Evolutionary conservation across 2,113 vertebrate genomes (phyloP).

Genomic region (Perognathus longimembris): DNA sequence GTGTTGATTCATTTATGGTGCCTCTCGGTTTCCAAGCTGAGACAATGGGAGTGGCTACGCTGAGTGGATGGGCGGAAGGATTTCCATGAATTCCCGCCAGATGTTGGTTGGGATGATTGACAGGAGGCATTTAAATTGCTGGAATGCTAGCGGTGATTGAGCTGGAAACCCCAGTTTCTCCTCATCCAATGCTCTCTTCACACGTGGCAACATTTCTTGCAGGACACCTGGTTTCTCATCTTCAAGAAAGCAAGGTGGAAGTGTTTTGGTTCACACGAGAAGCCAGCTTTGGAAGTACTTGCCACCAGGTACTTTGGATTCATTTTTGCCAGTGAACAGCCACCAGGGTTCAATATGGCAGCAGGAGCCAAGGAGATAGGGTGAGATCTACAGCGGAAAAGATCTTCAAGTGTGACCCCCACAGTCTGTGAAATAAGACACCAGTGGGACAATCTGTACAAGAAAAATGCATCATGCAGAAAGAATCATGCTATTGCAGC

Average conservation of each 20-base stretch:
- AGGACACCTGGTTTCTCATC: neutral
- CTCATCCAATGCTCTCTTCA: too few species aligned
- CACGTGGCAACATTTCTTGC: neutral
- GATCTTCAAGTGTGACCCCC: too few species aligned
- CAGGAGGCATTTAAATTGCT: rapidly evolving
- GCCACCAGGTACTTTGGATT: neutral
- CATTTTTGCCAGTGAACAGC: neutral
- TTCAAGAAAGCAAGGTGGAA: neutral
- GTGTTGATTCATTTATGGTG: too few species aligned
- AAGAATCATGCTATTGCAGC: neutral
- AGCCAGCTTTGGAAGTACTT: neutral
- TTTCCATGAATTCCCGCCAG: too few species aligned
- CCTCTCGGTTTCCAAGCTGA: too few species aligned
- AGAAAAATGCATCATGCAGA: neutral
- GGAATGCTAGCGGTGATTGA: neutral
- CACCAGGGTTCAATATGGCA: neutral
- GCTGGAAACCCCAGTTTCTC: neutral
- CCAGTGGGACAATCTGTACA: neutral
- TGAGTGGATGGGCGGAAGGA: too few species aligned
- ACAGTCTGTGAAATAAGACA: too few species aligned
- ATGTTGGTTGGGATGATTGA: neutral
- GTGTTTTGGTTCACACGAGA: neutral
- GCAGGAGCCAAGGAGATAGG: neutral
- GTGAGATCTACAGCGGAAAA: too few species aligned
- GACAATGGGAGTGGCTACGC: too few species aligned